Percentiles rank a stretch among this genome's conserved stretches.
Evolutionary conservation across 2,888 invertebrate genomes (phyloP).

Genomic region (Ectemnius lituratus): DNA sequence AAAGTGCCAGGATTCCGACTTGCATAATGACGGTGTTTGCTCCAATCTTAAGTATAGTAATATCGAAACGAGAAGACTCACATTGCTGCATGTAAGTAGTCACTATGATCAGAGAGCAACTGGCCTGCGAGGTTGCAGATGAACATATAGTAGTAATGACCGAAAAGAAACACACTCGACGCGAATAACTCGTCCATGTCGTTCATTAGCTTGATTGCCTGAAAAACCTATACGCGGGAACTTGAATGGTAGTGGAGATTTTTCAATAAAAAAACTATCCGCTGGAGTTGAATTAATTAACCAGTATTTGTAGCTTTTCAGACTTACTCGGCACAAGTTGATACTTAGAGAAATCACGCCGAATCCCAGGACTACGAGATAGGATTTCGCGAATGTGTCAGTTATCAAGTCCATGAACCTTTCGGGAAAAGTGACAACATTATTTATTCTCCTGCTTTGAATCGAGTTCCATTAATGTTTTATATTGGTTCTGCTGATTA

Average conservation of each 20-base stretch:
- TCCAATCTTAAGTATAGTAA: too few species aligned
- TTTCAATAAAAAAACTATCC: background rate
- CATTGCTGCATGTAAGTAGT: constrained; percentile 11
- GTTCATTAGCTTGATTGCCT: constrained; percentile 2
- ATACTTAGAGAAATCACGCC: constrained; percentile 19
- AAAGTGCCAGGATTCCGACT: too few species aligned
- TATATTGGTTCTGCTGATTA: background rate
- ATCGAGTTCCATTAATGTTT: too few species aligned
- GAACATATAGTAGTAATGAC: constrained; percentile 16
- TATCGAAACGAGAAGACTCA: constrained; percentile 11
- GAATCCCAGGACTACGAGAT: constrained; percentile 8
- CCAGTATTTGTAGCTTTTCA: background rate
- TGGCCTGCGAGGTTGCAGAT: constrained; percentile 23
- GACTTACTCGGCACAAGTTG: constrained; percentile 31
- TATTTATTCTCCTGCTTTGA: too few species aligned
- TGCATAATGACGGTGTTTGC: too few species aligned
- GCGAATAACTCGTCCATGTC: constrained; percentile 1
- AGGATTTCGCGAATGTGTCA: constrained; percentile 12
- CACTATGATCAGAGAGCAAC: constrained; percentile 18
- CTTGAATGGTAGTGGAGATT: background rate
- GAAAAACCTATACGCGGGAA: background rate
- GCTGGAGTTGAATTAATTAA: background rate
- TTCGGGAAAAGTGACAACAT: background rate
- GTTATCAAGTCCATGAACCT: constrained; percentile 19
- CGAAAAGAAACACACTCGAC: background rate